These are phyloP conservation scores for Pachypsylla venusta DNA, from an alignment of 1,140 invertebrate species.

Conservation along the genomic window DNA sequence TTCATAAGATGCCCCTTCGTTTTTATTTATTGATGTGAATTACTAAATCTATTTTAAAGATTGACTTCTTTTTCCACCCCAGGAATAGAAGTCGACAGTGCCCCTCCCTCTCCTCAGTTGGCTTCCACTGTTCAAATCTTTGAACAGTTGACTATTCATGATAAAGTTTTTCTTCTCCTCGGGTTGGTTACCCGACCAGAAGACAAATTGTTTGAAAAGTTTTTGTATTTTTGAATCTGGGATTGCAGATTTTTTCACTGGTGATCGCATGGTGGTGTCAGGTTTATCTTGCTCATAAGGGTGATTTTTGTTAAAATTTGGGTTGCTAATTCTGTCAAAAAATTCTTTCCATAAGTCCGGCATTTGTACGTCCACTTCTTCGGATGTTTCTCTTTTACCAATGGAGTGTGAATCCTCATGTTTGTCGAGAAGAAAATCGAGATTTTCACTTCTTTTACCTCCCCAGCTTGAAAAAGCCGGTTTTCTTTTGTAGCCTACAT, in stretches of 20 bases:
- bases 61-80: slow-evolving; percentile 22
- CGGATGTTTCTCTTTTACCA: slow-evolving; percentile 10
- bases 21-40: no score
- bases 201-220: slow-evolving; percentile 14
- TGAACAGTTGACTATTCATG: slow-evolving; percentile 12
- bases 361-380: slow-evolving; percentile 22
- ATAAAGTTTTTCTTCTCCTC: slow-evolving; percentile 13
- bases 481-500: slow-evolving; percentile 7
- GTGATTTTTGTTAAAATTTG: background rate
- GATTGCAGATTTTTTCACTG: slow-evolving; percentile 4
- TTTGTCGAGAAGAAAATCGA: slow-evolving; percentile 15
- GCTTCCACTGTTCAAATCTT: slow-evolving; percentile 11
- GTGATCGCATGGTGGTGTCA: background rate
- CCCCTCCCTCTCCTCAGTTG: slow-evolving; percentile 11
- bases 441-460: slow-evolving; percentile 19
- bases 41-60: no score
- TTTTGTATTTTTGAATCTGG: slow-evolving; percentile 12
- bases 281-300: background rate
- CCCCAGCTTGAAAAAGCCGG: slow-evolving; percentile 23
- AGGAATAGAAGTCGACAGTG: slow-evolving; percentile 20
- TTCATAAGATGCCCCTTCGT: no score
- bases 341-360: slow-evolving; percentile 5
- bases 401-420: background rate
- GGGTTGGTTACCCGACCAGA: slow-evolving; percentile 14
- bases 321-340: slow-evolving; percentile 1